phyloP scores from a whole-genome alignment of 2,113 vertebrate genomes.

The Brachirus orientalis region DNA sequence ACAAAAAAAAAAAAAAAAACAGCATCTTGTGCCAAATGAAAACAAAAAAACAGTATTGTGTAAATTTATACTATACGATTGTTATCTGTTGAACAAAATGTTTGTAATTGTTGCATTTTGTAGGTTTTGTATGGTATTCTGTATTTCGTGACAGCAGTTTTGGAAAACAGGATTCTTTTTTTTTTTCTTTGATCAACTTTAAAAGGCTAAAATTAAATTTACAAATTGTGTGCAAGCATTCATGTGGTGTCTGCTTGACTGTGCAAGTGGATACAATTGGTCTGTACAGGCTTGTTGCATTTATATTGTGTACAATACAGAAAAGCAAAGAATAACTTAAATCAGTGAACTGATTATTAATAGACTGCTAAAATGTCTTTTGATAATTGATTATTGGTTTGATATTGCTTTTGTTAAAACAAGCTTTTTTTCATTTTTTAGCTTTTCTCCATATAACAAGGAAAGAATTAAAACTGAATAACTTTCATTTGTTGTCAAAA shows the following conservation, averaged over 20 bases:
- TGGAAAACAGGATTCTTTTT: slow-evolving; percentile 73
- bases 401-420: too few relatives aligned
- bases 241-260: slow-evolving; percentile 28
- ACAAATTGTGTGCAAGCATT: slow-evolving; percentile 54
- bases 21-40: slow-evolving; percentile 83
- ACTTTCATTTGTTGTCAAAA: too few relatives aligned
- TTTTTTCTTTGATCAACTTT: slow-evolving; percentile 56
- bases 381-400: too few relatives aligned
- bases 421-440: too few relatives aligned
- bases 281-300: too few relatives aligned
- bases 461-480: too few relatives aligned
- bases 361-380: too few relatives aligned
- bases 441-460: too few relatives aligned
- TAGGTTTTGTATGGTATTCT: slow-evolving; percentile 85
- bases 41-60: slow-evolving; percentile 83
- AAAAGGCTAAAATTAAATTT: slow-evolving; percentile 78
- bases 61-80: slow-evolving; percentile 83
- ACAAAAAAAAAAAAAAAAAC: slow-evolving; percentile 72
- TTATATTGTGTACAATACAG: background rate
- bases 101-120: slow-evolving; percentile 85
- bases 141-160: slow-evolving; percentile 81
- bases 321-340: too few relatives aligned
- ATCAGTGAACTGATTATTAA: too few relatives aligned
- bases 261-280: too few relatives aligned
- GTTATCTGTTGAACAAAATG: slow-evolving; percentile 81